Evolutionary conservation across 2,797 vertebrate species (phyloP).

Genomic region (Phataginus tricuspis): DNA sequence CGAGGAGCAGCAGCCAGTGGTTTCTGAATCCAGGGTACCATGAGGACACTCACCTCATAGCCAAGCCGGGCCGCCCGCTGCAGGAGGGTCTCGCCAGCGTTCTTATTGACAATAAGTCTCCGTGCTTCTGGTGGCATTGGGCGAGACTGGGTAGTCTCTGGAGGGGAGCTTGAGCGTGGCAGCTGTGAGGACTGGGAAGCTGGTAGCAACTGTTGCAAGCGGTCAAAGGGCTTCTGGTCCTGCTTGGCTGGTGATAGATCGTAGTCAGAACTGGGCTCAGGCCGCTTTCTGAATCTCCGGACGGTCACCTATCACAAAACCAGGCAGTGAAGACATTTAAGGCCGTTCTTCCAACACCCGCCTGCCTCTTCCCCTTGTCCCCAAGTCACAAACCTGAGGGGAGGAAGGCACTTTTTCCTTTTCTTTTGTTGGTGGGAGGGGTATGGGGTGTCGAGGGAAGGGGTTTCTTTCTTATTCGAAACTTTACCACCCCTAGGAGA

Average conservation of each 20-base stretch:
- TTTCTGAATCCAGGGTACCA: background rate
- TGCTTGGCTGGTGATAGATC: conserved; percentile 88
- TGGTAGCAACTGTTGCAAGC: conserved; percentile 84
- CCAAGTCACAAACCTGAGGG: background rate
- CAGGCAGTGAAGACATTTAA: background rate
- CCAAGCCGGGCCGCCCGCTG: conserved; percentile 96
- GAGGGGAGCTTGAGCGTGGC: conserved; percentile 80
- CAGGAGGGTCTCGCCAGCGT: conserved; percentile 97
- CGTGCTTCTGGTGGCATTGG: conserved; percentile 97
- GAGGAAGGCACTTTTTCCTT: background rate
- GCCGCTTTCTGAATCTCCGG: conserved; percentile 90
- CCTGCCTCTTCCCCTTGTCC: background rate
- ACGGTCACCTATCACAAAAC: conserved; percentile 83
- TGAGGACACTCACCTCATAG: conserved; percentile 91
- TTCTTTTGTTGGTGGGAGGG: background rate
- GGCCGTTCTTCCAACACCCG: background rate
- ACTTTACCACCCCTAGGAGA: conserved; percentile 45
- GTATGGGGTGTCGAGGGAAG: background rate
- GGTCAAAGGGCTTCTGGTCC: conserved; percentile 88
- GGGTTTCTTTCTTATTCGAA: background rate
- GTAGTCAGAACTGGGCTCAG: conserved; percentile 89
- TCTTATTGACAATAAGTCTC: conserved; percentile 98
- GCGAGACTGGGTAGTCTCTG: conserved; percentile 90
- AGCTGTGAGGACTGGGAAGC: conserved; percentile 81
- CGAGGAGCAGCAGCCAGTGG: background rate